Evolutionary conservation across 2,888 invertebrate genomes (phyloP), one percentile per base, ranked within the genome.

Genomic region (Acleris laterana): DNA sequence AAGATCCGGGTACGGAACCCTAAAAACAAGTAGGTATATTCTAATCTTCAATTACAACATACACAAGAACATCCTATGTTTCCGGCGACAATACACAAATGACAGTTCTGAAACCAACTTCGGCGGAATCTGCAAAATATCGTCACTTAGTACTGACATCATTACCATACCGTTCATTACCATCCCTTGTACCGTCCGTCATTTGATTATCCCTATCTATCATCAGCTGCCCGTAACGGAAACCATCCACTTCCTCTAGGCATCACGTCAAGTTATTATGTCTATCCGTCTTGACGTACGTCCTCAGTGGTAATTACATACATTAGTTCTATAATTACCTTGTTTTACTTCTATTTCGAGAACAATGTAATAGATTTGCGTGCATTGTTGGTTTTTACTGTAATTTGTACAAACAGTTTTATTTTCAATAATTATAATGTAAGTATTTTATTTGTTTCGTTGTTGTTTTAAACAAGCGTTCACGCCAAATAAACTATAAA

Each of bases 191-290:
- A 38, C 44, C n/a, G n/a, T 57, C 17, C 11, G 46, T 57, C 46
- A 57, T 57, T n/a, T n/a, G n/a, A n/a, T n/a, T 57, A 57, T 16
- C 5, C 25, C 57, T 57, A 22, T 55, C 55, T 49, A 55, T 57
- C 57, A 44, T n/a, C 56, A 57, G 5, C 25, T 50, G 51, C 25
- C 25, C 25, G 49, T 20, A 17, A 25, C 16, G 22, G 57, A 46
- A 46, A 25, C 25, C 7, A 2, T 17, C 9, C 5, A 46, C 57
- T 57, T 57, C 57, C 57, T 57, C 44, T 57, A 16, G 7, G 25
- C 51, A 16, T 17, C 46, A 22, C 25, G 17, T 44, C 44, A n/a
- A 20, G 42, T 25, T 57, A 57, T 57, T 46, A 28, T 11, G 16
- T 17, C 11, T 13, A 13, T 57, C 44, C n/a, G 55, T 55, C 32